Evolutionary conservation across 2,888 invertebrate species (phyloP).

Genomic region (Octodonta nipae): DNA sequence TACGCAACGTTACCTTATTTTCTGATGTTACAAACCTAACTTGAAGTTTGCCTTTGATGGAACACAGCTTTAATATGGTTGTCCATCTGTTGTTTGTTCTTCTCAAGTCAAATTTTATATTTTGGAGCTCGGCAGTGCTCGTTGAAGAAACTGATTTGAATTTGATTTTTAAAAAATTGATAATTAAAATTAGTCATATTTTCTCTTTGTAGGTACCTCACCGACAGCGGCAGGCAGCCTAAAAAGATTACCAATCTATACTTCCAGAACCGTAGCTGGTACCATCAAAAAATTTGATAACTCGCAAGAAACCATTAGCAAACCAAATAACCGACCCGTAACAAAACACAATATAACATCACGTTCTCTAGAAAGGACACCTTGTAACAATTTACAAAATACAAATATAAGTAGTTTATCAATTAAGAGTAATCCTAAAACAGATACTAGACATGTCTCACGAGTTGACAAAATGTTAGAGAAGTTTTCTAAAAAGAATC

Average conservation of each 20-base stretch:
- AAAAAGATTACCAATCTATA: conserved; percentile 26
- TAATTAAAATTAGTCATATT: conserved; percentile 2
- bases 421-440: neutral
- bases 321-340: conserved; percentile 3
- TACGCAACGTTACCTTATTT: too few species aligned
- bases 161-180: neutral
- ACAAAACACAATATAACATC: too few species aligned
- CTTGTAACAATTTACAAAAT: too few species aligned
- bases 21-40: too few species aligned
- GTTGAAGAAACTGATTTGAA: too few species aligned
- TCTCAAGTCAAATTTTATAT: too few species aligned
- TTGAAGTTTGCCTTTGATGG: too few species aligned
- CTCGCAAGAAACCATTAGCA: conserved; percentile 8
- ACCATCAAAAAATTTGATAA: conserved; percentile 31
- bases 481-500: conserved; percentile 16
- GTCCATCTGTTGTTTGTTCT: too few species aligned
- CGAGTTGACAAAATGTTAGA: conserved; percentile 16
- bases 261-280: conserved; percentile 27
- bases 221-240: conserved; percentile 27
- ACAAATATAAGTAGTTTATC: too few species aligned
- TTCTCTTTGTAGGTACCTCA: conserved; percentile 24
- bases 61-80: too few species aligned
- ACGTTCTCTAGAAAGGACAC: too few species aligned
- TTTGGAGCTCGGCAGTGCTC: too few species aligned
- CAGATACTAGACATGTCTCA: neutral